Base-by-base conservation (phyloP, 1,140 invertebrate genomes). In the Pseudomyrmex cubaensis region DNA sequence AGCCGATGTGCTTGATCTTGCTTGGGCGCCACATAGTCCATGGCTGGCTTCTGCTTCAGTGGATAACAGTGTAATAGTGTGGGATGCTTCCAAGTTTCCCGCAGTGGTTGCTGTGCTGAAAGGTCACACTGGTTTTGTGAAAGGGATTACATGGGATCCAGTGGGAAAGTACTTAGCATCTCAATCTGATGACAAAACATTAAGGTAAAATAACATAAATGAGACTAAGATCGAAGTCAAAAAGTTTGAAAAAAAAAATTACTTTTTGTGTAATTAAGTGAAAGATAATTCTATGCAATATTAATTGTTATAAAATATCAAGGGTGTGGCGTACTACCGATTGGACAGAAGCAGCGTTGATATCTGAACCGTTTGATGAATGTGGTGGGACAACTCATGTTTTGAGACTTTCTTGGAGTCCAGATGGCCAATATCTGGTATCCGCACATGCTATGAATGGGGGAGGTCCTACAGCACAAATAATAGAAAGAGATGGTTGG, bases 381-480 rank as follows among this genome's bases (percentile, higher is more conserved):
- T 99, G 98, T 94, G 97, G 97, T 87, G 96, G 98, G 13, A 99
- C 98, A 7, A 99, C 99, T 10, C 98, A 99, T 93, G 97, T 99
- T 2, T 94, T 99, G 15, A 95, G 99, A 20, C 94, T 99, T 9
- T 97, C 97, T 54, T 99, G 99, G 99, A 99, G 98, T 48, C 99
- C 99, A 2, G 99, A 99, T 95, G 99, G 99, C 1, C 97, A 98
- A 89, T 99, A 99, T 94, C 95, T 99, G 61, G 97, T 99, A 2
- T 99, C 98, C 0, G 98, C 99, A 4, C 98, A 99, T 95, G 98
- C 99, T 1, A 99, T 99, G 98, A 99, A 99, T 94, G 98, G 99
- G 72, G 98, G 97, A 35, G 98, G 98, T 7, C 98, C 98, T 2
- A 99, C 98, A 0, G 98, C 98, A 1, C 97, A 98, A 93, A 98